Evolutionary conservation across 1,140 invertebrate species (phyloP).

Genomic region (Aphelinus atriplicis): DNA sequence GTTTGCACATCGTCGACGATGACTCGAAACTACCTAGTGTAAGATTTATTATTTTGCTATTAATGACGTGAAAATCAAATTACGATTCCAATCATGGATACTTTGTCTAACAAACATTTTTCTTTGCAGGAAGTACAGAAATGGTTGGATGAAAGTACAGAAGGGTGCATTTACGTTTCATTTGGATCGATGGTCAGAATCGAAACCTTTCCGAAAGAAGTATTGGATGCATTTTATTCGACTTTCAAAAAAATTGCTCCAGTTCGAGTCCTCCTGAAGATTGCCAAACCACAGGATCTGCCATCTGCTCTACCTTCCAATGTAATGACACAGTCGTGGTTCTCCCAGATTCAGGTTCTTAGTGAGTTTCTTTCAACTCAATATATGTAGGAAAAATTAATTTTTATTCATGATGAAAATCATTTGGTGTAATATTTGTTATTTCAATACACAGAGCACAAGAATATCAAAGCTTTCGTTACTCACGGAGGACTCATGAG

Average conservation of each 20-base stretch:
- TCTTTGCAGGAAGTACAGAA: conserved; percentile 71
- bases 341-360: conserved; percentile 70
- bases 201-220: conserved; percentile 63
- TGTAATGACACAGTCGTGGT: conserved; percentile 71
- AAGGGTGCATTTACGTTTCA: conserved; percentile 78
- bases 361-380: conserved; percentile 40
- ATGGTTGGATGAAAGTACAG: conserved; percentile 72
- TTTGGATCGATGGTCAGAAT: conserved; percentile 77
- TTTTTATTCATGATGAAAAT: background rate
- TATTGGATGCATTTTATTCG: conserved; percentile 45
- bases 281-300: conserved; percentile 50
- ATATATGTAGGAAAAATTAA: background rate
- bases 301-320: conserved; percentile 67
- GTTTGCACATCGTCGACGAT: conserved; percentile 62
- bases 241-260: conserved; percentile 51
- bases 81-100: no score
- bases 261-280: conserved; percentile 52
- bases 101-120: background rate
- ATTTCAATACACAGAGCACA: conserved; percentile 67
- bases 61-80: no score
- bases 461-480: conserved; percentile 74
- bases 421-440: conserved; percentile 15
- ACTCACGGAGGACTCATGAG: conserved; percentile 60
- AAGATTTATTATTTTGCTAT: background rate
- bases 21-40: background rate